Evolutionary conservation across 2,888 invertebrate species (phyloP), one percentile per base, ranked within the genome.

Genomic region (Cyclophora punctaria): DNA sequence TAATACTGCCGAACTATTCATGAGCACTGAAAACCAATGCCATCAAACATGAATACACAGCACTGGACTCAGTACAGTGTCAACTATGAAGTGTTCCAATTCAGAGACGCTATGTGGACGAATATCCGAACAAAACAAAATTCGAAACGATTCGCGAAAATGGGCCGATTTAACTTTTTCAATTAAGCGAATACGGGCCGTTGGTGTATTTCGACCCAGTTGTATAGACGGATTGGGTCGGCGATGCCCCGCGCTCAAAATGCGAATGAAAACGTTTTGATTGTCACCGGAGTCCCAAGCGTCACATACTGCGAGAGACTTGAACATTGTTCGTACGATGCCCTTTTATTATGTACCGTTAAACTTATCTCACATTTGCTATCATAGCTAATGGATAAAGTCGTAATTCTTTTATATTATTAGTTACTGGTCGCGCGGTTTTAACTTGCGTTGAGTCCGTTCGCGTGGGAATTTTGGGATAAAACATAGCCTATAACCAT

Each of bases 151-250:
- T 76, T 70, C 67, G 67, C 72, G 73, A 79, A 75, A 83, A 83
- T 78, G 75, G 59, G 73, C 63, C 75, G 78, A 80, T 82, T 82
- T 78, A 84, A 85, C 85, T 85, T 83, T 83, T 83, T 81, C 80
- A 81, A 83, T 82, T 80, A 82, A 80, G 69, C 66, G 71, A 64
- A 65, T 73, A 68, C 72, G 64, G 64, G 62, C 59, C 62, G 66
- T 60, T 67, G 71, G 66, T 69, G 63, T 74, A 72, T 73, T 72
- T 71, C 71, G 76, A 77, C 77, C 76, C 62, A 75, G 65, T 73
- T 66, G 57, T 53, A 57, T 60, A 61, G 58, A 52, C 60, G 56
- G 63, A 51, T 59, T 60, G 62, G 62, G 64, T 59, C 62, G 58
- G 66, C 66, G 55, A 53, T 55, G 63, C 65, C 64, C 73, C 69